A percentile compares a stretch with the other conserved stretches of the same genome.
Conservation (phyloP, 2,797 vertebrate species). For the Coracias cyanogaster region DNA sequence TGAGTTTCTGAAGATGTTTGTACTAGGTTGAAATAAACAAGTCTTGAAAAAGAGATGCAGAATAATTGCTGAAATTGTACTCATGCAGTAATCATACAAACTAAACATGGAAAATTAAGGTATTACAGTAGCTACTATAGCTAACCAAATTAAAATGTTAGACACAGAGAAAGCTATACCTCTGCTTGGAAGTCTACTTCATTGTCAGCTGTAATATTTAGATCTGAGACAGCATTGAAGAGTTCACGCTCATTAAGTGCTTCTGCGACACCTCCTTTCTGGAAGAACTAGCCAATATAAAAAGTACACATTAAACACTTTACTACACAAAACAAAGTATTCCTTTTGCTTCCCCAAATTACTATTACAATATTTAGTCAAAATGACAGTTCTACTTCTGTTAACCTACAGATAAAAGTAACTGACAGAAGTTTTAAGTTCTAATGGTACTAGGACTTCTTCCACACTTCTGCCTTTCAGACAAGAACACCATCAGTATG, state of each 20-base stretch:
- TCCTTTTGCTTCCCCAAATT: background rate
- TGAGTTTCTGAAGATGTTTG: background rate
- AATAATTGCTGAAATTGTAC: background rate
- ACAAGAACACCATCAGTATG: background rate
- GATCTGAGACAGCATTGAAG: constrained; percentile 90
- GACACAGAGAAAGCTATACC: constrained; percentile 74
- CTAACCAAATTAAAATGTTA: background rate
- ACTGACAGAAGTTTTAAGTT: background rate
- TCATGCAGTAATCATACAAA: background rate
- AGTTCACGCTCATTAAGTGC: constrained; percentile 88
- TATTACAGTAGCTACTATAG: background rate
- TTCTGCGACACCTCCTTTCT: constrained; percentile 90
- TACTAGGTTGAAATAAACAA: background rate
- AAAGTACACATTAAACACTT: background rate
- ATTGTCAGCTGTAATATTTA: constrained; percentile 87
- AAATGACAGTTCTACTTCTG: background rate
- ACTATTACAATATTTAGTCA: background rate
- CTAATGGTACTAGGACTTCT: background rate
- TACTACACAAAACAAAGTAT: background rate
- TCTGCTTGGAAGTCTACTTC: constrained; percentile 92
- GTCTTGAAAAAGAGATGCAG: background rate
- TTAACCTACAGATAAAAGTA: background rate
- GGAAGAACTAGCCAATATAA: constrained; percentile 88
- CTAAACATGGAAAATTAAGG: background rate
- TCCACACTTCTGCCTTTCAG: background rate